phyloP scores from a whole-genome alignment of 1,140 invertebrate species.

The Apis dorsata region DNA sequence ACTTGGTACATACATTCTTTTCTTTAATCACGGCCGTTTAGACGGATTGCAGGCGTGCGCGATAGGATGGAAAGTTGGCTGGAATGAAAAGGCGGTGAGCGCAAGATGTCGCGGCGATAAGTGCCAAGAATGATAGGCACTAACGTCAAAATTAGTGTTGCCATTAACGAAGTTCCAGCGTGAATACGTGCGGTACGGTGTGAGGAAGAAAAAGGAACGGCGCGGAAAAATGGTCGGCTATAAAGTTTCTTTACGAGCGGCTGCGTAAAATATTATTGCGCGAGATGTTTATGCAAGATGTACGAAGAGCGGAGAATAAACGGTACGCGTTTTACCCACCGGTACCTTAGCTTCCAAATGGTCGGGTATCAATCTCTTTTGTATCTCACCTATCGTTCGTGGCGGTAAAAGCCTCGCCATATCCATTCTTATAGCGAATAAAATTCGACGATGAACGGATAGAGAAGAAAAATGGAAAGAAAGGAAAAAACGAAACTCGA shows the following conservation, averaged over 20 bases:
- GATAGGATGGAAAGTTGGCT: background rate
- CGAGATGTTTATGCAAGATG: conserved; percentile 39
- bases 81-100: background rate
- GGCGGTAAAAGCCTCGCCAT: conserved; percentile 12
- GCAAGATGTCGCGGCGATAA: background rate
- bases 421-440: conserved; percentile 19
- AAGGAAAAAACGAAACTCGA: background rate
- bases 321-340: background rate
- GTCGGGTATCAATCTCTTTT: conserved; percentile 33
- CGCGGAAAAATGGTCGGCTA: conserved; percentile 4
- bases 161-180: conserved; percentile 32
- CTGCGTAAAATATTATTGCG: conserved; percentile 45
- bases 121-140: conserved; percentile 25
- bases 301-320: conserved; percentile 27
- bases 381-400: conserved; percentile 28
- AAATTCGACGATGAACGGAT: conserved; percentile 42
- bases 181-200: too few relatives aligned
- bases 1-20: background rate
- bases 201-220: background rate
- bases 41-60: background rate
- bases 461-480: background rate
- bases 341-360: background rate
- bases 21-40: background rate
- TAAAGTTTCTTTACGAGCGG: conserved; percentile 32
- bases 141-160: conserved; percentile 38